Conservation (phyloP, 2,797 vertebrate genomes). For the Limnodromus scolopaceus region DNA sequence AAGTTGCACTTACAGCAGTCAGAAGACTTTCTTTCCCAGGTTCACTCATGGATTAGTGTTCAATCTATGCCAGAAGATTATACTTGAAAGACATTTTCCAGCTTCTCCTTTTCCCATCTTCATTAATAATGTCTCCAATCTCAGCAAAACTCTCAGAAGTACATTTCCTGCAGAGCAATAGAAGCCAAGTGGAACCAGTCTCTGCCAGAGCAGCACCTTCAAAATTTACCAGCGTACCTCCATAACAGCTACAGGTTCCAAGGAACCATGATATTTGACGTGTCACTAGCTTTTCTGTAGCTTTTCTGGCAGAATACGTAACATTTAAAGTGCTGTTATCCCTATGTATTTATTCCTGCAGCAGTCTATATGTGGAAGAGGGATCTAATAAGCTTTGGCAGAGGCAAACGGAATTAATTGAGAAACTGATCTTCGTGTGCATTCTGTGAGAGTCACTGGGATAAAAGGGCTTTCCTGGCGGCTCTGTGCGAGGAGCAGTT, state of each 20-base stretch:
- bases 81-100: neutral
- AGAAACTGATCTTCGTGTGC: neutral
- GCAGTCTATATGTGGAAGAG: neutral
- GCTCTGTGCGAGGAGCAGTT: neutral
- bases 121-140: neutral
- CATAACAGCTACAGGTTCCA: neutral
- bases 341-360: neutral
- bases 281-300: neutral
- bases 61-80: neutral
- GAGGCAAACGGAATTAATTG: neutral
- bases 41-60: neutral
- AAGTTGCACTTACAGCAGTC: neutral
- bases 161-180: neutral
- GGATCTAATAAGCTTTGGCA: neutral
- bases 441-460: neutral
- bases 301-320: neutral
- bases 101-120: neutral
- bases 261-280: neutral
- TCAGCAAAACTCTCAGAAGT: neutral
- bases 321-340: neutral
- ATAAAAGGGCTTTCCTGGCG: neutral
- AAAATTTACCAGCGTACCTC: neutral
- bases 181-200: neutral
- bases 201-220: neutral
- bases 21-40: neutral